These are phyloP conservation scores for Craterocephalus amniculus DNA, from an alignment of 2,797 vertebrate genomes.

Conservation along the genomic window DNA sequence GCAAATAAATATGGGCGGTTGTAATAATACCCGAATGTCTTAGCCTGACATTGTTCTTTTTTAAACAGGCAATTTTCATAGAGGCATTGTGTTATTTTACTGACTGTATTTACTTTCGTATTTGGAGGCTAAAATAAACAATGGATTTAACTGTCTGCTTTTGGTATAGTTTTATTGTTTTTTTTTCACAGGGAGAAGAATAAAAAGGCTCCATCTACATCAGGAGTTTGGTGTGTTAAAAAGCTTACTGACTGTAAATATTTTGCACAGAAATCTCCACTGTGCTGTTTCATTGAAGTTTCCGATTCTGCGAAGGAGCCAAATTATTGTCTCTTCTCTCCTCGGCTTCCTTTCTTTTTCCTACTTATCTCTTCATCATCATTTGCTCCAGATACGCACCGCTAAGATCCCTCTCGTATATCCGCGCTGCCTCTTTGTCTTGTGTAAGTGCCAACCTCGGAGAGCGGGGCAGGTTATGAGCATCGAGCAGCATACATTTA, in stretches of 20 bases:
- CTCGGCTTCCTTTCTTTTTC: slow-evolving; percentile 42
- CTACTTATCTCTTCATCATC: slow-evolving; percentile 62
- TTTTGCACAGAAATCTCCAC: slow-evolving; percentile 32
- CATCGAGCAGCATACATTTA: slow-evolving; percentile 52
- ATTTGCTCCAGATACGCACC: slow-evolving; percentile 51
- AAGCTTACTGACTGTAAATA: slow-evolving; percentile 33
- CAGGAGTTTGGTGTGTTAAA: slow-evolving; percentile 25
- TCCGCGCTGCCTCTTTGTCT: slow-evolving; percentile 63
- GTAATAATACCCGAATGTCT: slow-evolving; percentile 20
- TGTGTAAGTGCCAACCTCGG: slow-evolving; percentile 48
- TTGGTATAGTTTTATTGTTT: slow-evolving; percentile 24
- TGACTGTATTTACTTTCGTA: slow-evolving; percentile 40
- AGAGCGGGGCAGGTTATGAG: slow-evolving; percentile 58
- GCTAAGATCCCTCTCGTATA: slow-evolving; percentile 61
- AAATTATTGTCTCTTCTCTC: slow-evolving; percentile 67
- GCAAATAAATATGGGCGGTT: slow-evolving; percentile 3
- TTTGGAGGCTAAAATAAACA: slow-evolving; percentile 69
- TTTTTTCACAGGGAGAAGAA: slow-evolving; percentile 7
- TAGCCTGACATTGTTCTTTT: slow-evolving; percentile 40
- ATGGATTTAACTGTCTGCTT: slow-evolving; percentile 41
- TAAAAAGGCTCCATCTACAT: slow-evolving; percentile 37
- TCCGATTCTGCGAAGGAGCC: slow-evolving; percentile 49
- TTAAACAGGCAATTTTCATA: slow-evolving; percentile 19
- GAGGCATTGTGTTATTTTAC: slow-evolving; percentile 35
- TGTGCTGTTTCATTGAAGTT: slow-evolving; percentile 46